Evolutionary conservation across 2,888 invertebrate species (phyloP).

Genomic region (Xylophagus ater): DNA sequence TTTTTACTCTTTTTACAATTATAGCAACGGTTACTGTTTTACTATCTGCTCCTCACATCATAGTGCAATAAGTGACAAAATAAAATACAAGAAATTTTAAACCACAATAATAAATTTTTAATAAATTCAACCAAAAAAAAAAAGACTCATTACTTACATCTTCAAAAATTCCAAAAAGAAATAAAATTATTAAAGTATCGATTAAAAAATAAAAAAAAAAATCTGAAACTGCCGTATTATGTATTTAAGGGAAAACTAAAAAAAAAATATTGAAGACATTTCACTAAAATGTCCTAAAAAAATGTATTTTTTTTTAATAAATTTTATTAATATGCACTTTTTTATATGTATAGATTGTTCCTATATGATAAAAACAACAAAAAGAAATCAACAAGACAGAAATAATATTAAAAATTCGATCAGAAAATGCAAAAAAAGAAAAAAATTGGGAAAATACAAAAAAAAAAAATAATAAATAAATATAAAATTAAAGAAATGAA

Average conservation of each 20-base stretch:
- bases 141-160: background rate
- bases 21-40: conserved; percentile 86
- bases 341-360: conserved; percentile 16
- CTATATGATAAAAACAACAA: conserved; percentile 18
- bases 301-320: conserved; percentile 11
- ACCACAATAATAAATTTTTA: conserved; percentile 5
- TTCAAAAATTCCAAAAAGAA: conserved; percentile 4
- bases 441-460: conserved; percentile 20
- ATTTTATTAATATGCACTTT: conserved; percentile 8
- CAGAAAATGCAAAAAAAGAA: conserved; percentile 20
- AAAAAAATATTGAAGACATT: too few species aligned
- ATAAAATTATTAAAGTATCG: background rate
- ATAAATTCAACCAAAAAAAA: conserved; percentile 2
- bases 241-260: conserved; percentile 6
- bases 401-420: conserved; percentile 22
- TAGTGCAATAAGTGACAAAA: conserved; percentile 62
- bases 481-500: conserved; percentile 19
- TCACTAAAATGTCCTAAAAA: conserved; percentile 7
- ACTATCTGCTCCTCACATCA: conserved; percentile 86
- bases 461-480: conserved; percentile 29
- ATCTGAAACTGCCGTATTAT: conserved; percentile 10
- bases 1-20: conserved; percentile 89
- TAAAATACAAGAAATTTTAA: conserved; percentile 13
- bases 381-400: conserved; percentile 20
- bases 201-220: conserved; percentile 3